Evolutionary conservation across 2,888 invertebrate species (phyloP).

Genomic region (Pristionchus fissidentatus): DNA sequence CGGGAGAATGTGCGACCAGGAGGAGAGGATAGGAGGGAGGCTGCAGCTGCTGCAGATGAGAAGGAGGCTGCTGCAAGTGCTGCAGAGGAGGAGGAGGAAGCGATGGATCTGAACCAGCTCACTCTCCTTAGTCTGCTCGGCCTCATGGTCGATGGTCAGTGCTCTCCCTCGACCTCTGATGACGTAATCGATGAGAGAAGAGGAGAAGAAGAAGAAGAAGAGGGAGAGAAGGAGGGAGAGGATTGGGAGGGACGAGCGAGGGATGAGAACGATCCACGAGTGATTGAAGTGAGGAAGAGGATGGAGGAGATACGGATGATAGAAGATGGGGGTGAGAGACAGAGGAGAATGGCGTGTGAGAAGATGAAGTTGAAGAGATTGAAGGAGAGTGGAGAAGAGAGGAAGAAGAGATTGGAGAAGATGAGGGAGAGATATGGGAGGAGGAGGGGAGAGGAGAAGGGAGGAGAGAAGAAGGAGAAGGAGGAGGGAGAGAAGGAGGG

Average conservation of each 20-base stretch:
- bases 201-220: neutral
- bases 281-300: conserved; percentile 33
- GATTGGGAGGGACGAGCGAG: too few species aligned
- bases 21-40: neutral
- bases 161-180: conserved; percentile 1
- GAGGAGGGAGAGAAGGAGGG: neutral
- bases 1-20: conserved; percentile 29
- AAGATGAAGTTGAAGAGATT: conserved; percentile 49
- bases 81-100: neutral
- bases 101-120: neutral
- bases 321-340: conserved; percentile 46
- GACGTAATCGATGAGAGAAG: neutral
- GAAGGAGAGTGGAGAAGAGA: conserved; percentile 50
- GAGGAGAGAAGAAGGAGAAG: neutral
- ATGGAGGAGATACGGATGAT: conserved; percentile 45
- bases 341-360: conserved; percentile 13
- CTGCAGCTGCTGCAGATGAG: neutral
- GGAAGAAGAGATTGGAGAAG: conserved; percentile 49
- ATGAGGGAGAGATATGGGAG: conserved; percentile 48
- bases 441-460: neutral
- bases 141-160: neutral
- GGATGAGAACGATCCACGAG: neutral
- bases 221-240: conserved; percentile 7
- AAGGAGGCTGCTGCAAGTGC: neutral
- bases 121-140: neutral